phyloP scores from a whole-genome alignment of 2,797 vertebrate species.

The Bradypus variegatus region DNA sequence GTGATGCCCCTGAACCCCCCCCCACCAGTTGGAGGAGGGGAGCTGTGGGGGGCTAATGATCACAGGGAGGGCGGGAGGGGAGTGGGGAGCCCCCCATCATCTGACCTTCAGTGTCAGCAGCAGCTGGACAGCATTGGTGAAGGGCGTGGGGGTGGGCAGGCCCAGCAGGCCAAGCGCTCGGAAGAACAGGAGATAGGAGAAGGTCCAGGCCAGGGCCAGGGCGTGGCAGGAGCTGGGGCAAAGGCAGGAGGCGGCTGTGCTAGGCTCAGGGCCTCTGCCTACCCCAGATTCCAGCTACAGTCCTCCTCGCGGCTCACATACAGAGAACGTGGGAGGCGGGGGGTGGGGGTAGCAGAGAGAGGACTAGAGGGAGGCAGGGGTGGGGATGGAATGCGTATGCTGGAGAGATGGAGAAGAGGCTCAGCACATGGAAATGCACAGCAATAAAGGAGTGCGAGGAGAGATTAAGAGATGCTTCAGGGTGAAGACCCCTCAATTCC shows the following conservation, averaged over 20 bases:
- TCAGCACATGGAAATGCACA: neutral
- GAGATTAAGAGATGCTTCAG: neutral
- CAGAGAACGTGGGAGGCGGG: neutral
- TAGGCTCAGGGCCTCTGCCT: neutral
- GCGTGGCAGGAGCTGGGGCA: constrained; percentile 79
- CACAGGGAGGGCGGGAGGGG: neutral
- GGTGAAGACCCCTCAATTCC: neutral
- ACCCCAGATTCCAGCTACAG: neutral
- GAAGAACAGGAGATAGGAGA: constrained; percentile 92
- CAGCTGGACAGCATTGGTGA: constrained; percentile 88
- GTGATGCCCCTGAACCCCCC: neutral
- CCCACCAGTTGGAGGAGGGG: neutral
- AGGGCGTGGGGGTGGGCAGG: constrained; percentile 82
- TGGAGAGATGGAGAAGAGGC: neutral
- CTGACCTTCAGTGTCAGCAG: constrained; percentile 89
- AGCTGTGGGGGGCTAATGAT: too few relatives aligned
- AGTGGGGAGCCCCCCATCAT: too few relatives aligned
- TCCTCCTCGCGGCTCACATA: neutral
- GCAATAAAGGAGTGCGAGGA: neutral
- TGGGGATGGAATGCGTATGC: neutral
- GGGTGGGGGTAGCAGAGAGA: neutral
- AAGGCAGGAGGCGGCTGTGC: neutral
- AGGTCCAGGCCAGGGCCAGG: constrained; percentile 85
- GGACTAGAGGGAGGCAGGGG: too few relatives aligned
- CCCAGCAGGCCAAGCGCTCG: constrained; percentile 77